These are phyloP conservation scores for Pelobates fuscus DNA, from an alignment of 2,113 vertebrate genomes.

Conservation along the genomic window DNA sequence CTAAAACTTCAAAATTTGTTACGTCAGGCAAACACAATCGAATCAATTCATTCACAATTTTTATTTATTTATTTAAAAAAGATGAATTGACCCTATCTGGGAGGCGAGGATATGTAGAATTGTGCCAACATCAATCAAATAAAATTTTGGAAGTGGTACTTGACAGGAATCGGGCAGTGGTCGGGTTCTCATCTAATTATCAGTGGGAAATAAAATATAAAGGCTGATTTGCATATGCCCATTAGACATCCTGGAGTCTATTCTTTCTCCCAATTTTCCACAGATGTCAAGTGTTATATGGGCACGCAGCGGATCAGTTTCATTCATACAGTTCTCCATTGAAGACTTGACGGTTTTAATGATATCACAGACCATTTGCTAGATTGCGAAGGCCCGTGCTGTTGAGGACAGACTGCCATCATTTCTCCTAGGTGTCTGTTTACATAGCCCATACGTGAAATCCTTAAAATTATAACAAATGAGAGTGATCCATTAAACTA, in stretches of 20 bases:
- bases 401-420: neutral
- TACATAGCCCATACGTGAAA: neutral
- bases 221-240: slow-evolving; percentile 35
- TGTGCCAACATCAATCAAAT: slow-evolving; percentile 19
- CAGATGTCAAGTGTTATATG: slow-evolving; percentile 35
- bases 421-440: neutral
- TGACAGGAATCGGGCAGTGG: slow-evolving; percentile 35
- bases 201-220: slow-evolving; percentile 28
- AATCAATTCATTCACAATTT: no score
- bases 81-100: neutral
- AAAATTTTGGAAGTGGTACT: slow-evolving; percentile 7
- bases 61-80: no score
- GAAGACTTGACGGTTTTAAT: neutral
- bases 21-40: no score
- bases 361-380: neutral
- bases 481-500: no score
- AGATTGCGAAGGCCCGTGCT: neutral
- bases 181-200: slow-evolving; percentile 40
- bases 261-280: slow-evolving; percentile 40
- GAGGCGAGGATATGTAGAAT: neutral
- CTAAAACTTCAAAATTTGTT: no score
- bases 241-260: slow-evolving; percentile 35
- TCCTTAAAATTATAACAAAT: neutral
- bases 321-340: slow-evolving; percentile 6
- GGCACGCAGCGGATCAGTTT: slow-evolving; percentile 5